Evolutionary conservation across 2,888 invertebrate species (phyloP).

Genomic region (Eugnorisma glareosa): DNA sequence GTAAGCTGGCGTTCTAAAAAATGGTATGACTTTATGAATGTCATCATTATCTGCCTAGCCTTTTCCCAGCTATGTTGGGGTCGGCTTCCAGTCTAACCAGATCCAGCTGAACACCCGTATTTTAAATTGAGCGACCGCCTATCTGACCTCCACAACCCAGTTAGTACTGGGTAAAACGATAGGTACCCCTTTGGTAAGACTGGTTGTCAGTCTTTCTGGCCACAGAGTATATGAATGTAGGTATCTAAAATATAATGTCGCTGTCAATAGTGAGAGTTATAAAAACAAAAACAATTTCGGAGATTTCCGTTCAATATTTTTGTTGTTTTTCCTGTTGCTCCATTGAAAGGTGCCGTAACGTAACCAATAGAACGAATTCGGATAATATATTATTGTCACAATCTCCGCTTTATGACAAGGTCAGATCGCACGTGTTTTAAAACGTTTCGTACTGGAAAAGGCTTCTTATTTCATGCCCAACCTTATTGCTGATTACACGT

Average conservation of each 20-base stretch:
- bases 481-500: not conserved
- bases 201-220: no score
- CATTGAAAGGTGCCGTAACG: not conserved
- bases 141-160: no score
- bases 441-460: not conserved
- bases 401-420: not conserved
- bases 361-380: not conserved
- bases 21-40: not conserved
- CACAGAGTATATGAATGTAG: no score
- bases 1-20: not conserved
- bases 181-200: no score
- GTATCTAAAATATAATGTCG: not conserved
- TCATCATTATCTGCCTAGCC: not conserved
- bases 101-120: no score
- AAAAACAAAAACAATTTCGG: not conserved
- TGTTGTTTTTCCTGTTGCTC: not conserved
- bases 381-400: not conserved
- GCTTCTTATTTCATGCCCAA: not conserved
- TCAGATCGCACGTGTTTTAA: not conserved
- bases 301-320: not conserved
- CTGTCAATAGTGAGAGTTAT: not conserved
- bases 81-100: not conserved
- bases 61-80: not conserved
- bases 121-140: no score
- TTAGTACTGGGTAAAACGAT: no score